Base-by-base conservation (phyloP, 2,113 vertebrate genomes). In the Mormyrus lacerda region DNA sequence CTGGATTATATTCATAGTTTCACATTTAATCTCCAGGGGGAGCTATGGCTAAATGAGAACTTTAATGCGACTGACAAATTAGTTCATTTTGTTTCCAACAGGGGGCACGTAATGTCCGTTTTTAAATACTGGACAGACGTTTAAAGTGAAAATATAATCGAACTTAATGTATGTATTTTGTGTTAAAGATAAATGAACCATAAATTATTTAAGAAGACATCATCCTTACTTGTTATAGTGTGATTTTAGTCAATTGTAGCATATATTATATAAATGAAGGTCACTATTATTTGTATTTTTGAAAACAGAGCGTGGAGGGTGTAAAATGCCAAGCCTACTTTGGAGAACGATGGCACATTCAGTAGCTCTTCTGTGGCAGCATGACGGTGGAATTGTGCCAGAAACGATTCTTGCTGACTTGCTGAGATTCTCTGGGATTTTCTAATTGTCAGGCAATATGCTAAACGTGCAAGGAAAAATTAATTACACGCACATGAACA, bases 131-230 rank as follows among this genome's bases (percentile, higher is more conserved):
- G 44, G 24, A 85, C 47, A 85, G 21, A 48, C 42, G 42, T 50
- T 48, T 85, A 50, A 79, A 79, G 39, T 79, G 35, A 24, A 89
- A 58, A 89, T 44, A 76, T 39, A 35, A 90, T 89, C 91, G 79
- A 76, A 91, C 35, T 85, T 83, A 21, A 83, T 42, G 35, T 44
- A 39, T 31, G n/a, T 69, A 69, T 69, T 65, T 39, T 5, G 31
- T 39, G 58, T 76, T 76, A 76, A 76, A 76, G 73, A 42, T 79
- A 79, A 79, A 39, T 79, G 31, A 42, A 17, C 73, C 73, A 79
- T 79, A 42, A 79, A 19, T 17, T 39, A 39, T 76, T 76, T 76
- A 35, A 76, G 69, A 39, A 39, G n/a, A 79, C 35, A 76, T 79
- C 35, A 79, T 79, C 73, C 35, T 35, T 39, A 79, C 17, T 19